Evolutionary conservation across 2,113 vertebrate species (phyloP).

Genomic region (Pyxicephalus adspersus): DNA sequence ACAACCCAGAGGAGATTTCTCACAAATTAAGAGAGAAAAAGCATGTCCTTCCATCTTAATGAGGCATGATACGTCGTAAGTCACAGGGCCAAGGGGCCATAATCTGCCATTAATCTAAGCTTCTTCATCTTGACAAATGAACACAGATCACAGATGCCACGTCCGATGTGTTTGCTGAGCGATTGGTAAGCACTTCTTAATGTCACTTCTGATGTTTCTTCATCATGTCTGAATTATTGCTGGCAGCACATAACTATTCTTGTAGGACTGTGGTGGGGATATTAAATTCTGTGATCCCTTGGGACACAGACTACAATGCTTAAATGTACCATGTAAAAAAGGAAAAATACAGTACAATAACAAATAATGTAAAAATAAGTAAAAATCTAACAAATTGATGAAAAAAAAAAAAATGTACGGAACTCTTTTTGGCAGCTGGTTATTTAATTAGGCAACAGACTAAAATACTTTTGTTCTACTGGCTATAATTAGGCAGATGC

Average conservation of each 20-base stretch:
- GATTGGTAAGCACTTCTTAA: constrained; percentile 17
- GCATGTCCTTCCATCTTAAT: constrained; percentile 30
- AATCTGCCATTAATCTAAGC: constrained; percentile 4
- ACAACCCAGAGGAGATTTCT: not conserved
- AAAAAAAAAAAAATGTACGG: too few species aligned
- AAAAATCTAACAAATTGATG: too few species aligned
- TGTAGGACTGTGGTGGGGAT: too few species aligned
- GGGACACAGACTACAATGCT: too few species aligned
- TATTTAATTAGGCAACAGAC: too few species aligned
- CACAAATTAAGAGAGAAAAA: constrained; percentile 12
- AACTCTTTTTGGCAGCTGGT: too few species aligned
- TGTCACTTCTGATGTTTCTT: not conserved
- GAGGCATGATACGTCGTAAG: constrained; percentile 8
- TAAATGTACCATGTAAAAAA: too few species aligned
- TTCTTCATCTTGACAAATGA: constrained; percentile 33
- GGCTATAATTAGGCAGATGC: too few species aligned
- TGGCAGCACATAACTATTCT: not conserved
- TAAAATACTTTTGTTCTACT: too few species aligned
- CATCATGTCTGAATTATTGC: not conserved
- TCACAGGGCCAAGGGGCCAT: not conserved
- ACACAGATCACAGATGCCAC: not conserved
- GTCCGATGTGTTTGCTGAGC: constrained; percentile 9
- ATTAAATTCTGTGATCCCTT: too few species aligned
- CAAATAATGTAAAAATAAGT: too few species aligned
- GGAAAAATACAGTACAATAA: too few species aligned